phyloP scores from a whole-genome alignment of 2,888 invertebrate species.

The Rhimphoctona megacephalus region DNA sequence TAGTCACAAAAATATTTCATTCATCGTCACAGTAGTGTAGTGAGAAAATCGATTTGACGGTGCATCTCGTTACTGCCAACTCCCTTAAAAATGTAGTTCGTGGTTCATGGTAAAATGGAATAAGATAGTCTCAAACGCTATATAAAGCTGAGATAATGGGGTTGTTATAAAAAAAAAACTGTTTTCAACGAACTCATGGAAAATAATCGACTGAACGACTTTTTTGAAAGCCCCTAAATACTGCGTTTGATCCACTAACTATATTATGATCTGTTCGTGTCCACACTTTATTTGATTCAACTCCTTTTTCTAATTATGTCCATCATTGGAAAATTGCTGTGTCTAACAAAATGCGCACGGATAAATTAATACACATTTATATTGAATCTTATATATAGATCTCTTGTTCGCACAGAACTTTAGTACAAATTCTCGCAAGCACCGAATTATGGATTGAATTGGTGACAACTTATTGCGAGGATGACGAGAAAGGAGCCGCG shows the following conservation, averaged over 20 bases:
- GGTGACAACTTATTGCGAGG: slow-evolving; percentile 43
- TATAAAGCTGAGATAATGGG: not conserved
- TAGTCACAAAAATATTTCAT: not conserved
- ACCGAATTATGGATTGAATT: slow-evolving; percentile 23
- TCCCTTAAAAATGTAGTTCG: not conserved
- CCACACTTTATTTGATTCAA: not conserved
- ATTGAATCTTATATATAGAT: not conserved
- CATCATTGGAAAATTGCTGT: not conserved
- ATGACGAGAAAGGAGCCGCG: slow-evolving; percentile 71
- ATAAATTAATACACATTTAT: not conserved
- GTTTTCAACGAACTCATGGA: not conserved
- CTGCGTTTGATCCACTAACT: not conserved
- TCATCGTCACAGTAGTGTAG: not conserved
- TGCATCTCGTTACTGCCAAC: not conserved
- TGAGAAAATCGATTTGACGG: slow-evolving; percentile 2
- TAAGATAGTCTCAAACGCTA: not conserved
- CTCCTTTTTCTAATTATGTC: not conserved
- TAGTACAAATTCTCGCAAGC: not conserved
- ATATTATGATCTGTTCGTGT: not conserved
- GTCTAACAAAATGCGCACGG: not conserved
- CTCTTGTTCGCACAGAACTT: slow-evolving; percentile 27
- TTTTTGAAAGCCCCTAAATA: not conserved
- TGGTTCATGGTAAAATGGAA: not conserved
- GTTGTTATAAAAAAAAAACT: not conserved
- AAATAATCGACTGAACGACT: not conserved